Evolutionary conservation across 2,113 vertebrate genomes (phyloP).

Genomic region (Pavo muticus): DNA sequence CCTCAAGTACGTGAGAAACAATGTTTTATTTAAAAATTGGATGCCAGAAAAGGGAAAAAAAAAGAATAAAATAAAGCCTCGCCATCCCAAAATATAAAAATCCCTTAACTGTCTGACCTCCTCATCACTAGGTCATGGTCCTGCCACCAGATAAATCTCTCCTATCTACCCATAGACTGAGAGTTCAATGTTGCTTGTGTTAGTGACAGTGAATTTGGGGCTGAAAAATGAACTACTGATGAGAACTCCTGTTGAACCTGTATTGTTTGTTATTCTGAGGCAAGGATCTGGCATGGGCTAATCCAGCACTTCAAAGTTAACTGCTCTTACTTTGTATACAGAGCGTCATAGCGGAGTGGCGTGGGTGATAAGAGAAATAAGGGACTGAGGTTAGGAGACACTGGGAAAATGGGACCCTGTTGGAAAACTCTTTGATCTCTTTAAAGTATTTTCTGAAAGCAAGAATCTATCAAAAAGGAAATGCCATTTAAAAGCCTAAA

Average conservation of each 20-base stretch:
- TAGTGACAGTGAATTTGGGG: conserved; percentile 87
- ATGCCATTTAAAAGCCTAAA: conserved; percentile 74
- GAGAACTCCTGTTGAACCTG: conserved; percentile 88
- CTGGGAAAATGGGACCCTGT: conserved; percentile 81
- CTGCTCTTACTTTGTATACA: conserved; percentile 89
- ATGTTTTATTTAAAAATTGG: conserved; percentile 77
- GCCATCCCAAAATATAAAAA: conserved; percentile 75
- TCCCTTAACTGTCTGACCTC: conserved; percentile 77
- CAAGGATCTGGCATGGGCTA: conserved; percentile 86
- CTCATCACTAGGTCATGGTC: conserved; percentile 76
- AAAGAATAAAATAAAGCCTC: conserved; percentile 72
- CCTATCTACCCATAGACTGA: conserved; percentile 79
- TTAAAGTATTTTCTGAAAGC: conserved; percentile 88
- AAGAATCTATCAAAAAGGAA: conserved; percentile 87
- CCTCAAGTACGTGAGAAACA: conserved; percentile 76
- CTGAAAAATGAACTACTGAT: conserved; percentile 88
- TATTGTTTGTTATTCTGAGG: conserved; percentile 93
- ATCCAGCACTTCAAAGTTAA: conserved; percentile 92
- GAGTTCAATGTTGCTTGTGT: conserved; percentile 88
- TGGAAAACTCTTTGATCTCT: conserved; percentile 91
- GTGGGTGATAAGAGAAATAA: conserved; percentile 91
- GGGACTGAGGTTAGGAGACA: conserved; percentile 82
- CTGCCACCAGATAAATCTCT: conserved; percentile 85
- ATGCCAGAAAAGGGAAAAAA: conserved; percentile 71
- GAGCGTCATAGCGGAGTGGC: conserved; percentile 86